Evolutionary conservation across 1,140 invertebrate species (phyloP).

Genomic region (Scaptomyza hsui): DNA sequence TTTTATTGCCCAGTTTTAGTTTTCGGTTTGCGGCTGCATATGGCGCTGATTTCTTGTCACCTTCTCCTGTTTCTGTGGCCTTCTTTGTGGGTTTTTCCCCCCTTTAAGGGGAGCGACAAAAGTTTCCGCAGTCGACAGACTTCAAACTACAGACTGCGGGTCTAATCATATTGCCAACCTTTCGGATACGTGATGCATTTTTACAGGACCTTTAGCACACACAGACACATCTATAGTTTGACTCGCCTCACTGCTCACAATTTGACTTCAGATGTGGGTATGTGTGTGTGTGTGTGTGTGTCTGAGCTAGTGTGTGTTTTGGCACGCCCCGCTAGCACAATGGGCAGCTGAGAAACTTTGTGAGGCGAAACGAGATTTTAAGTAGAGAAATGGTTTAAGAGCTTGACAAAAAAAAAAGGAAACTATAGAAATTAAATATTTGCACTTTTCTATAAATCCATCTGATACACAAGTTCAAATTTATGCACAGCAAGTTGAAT

Average conservation of each 20-base stretch:
- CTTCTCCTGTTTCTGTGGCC: conserved; percentile 14
- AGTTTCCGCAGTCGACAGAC: conserved; percentile 47
- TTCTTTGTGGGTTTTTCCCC: background rate
- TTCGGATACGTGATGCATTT: conserved; percentile 75
- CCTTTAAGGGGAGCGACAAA: conserved; percentile 20
- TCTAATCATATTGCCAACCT: conserved; percentile 76
- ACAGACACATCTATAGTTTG: conserved; percentile 49
- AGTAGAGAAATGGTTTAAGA: background rate
- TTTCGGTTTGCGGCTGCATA: conserved; percentile 57
- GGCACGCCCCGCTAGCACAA: conserved; percentile 51
- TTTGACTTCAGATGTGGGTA: conserved; percentile 75
- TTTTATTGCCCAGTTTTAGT: conserved; percentile 73
- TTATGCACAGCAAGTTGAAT: background rate
- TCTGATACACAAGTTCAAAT: too few relatives aligned
- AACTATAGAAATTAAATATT: background rate
- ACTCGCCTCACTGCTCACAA: conserved; percentile 58
- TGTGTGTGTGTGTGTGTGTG: too few relatives aligned
- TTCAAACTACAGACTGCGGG: conserved; percentile 42
- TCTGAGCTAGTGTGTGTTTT: too few relatives aligned
- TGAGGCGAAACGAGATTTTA: conserved; percentile 37
- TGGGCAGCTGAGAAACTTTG: conserved; percentile 49
- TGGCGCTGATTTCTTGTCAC: conserved; percentile 56
- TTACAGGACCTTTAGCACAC: conserved; percentile 43
- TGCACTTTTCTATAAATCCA: too few relatives aligned
- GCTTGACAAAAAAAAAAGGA: background rate